phyloP scores from a whole-genome alignment of 2,113 vertebrate genomes.

The Corythoichthys haematopterus region DNA sequence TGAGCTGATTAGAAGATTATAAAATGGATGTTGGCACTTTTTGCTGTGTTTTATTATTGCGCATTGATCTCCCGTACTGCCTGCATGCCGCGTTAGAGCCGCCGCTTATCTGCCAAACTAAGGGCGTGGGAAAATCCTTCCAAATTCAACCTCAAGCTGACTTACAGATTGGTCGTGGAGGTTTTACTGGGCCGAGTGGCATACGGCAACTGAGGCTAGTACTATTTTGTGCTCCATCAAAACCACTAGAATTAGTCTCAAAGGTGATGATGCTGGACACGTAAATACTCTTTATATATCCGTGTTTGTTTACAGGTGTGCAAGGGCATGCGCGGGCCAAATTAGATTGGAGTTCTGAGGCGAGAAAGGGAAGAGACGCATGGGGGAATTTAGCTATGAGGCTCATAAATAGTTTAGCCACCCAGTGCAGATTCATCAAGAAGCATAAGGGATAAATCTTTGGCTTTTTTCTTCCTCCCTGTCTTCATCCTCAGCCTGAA shows the following conservation, averaged over 20 bases:
- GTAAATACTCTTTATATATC: not conserved
- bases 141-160: constrained; percentile 40
- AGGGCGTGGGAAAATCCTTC: constrained; percentile 54
- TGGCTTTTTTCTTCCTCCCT: constrained; percentile 47
- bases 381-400: constrained; percentile 73
- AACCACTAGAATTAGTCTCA: constrained; percentile 45
- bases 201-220: not conserved
- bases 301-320: constrained; percentile 12
- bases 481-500: constrained; percentile 40
- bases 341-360: constrained; percentile 73
- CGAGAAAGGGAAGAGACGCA: constrained; percentile 66
- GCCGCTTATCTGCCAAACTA: constrained; percentile 55
- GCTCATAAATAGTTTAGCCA: constrained; percentile 82
- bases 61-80: constrained; percentile 50
- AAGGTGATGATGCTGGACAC: constrained; percentile 58
- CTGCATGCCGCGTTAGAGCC: constrained; percentile 52
- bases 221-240: too few species aligned
- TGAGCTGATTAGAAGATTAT: constrained; percentile 59
- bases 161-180: constrained; percentile 13
- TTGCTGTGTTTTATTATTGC: constrained; percentile 51
- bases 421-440: constrained; percentile 78
- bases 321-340: constrained; percentile 57
- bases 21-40: constrained; percentile 47
- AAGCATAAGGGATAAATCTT: constrained; percentile 74
- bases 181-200: not conserved